A percentile compares a stretch with the other conserved stretches of the same genome.
phyloP scores from a whole-genome alignment of 2,888 invertebrate species.

The Drosophila formosana region DNA sequence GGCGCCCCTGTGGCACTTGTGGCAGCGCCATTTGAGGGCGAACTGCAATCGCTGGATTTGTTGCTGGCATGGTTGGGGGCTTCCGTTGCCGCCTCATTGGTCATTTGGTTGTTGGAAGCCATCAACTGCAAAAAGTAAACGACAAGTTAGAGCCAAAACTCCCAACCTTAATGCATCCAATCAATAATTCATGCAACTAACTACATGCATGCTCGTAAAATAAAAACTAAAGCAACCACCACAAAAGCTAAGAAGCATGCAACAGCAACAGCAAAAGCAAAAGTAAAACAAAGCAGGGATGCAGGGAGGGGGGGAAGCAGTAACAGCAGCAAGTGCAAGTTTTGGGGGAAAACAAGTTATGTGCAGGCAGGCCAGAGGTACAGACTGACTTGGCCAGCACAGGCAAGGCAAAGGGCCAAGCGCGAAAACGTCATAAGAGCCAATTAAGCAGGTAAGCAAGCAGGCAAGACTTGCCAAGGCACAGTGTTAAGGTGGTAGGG shows the following conservation, averaged over 20 bases:
- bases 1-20: constrained; percentile 4
- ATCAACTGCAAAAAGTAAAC: constrained; percentile 58
- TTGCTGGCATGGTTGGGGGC: constrained; percentile 2
- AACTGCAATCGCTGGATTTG: constrained; percentile 31
- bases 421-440: constrained; percentile 81
- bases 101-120: constrained; percentile 61
- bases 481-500: constrained; percentile 4
- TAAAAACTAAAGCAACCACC: constrained; percentile 36
- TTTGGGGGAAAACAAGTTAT: constrained; percentile 66
- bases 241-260: constrained; percentile 61
- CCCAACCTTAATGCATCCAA: constrained; percentile 30
- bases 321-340: constrained; percentile 49
- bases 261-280: constrained; percentile 39
- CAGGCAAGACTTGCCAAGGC: constrained; percentile 43
- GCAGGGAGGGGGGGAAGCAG: not conserved
- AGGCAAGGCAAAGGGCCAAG: constrained; percentile 32
- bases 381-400: constrained; percentile 35
- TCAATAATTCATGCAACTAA: constrained; percentile 76
- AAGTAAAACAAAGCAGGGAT: constrained; percentile 26
- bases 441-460: constrained; percentile 77
- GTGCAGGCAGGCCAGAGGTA: constrained; percentile 31
- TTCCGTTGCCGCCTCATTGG: constrained; percentile 56
- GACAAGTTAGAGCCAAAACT: constrained; percentile 33
- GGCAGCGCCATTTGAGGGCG: constrained; percentile 28
- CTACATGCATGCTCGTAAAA: constrained; percentile 57